These are phyloP conservation scores for Mormyrops attenuatus DNA, from an alignment of 2,797 vertebrate species.

Conservation along the genomic window DNA sequence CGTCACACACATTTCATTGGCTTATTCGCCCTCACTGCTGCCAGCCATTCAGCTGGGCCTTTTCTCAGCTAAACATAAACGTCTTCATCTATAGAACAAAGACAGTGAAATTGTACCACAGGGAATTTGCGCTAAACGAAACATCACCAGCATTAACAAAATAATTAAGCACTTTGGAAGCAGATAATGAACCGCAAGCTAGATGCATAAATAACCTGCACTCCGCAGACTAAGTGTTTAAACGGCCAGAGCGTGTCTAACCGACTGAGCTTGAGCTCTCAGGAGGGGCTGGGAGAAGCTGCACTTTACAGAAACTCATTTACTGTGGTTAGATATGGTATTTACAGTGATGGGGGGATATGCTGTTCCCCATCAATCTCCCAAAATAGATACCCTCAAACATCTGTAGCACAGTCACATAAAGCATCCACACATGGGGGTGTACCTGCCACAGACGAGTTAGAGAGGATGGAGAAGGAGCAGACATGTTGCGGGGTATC, in stretches of 20 bases:
- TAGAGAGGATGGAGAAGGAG: slow-evolving; percentile 94
- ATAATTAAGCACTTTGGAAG: neutral
- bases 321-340: neutral
- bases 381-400: neutral
- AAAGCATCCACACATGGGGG: neutral
- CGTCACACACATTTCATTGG: neutral
- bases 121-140: neutral
- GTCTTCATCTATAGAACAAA: neutral
- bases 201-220: neutral
- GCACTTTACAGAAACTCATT: neutral
- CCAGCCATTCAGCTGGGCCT: neutral
- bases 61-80: neutral
- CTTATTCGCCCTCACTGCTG: neutral
- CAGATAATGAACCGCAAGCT: neutral
- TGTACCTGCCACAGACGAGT: slow-evolving; percentile 86
- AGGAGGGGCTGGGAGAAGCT: neutral
- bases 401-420: neutral
- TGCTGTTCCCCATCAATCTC: neutral
- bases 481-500: slow-evolving; percentile 89
- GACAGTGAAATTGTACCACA: neutral
- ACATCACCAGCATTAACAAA: neutral
- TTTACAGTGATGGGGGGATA: neutral
- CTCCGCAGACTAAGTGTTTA: neutral
- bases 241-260: neutral
- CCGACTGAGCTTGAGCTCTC: neutral